A percentile compares a stretch with the other conserved stretches of the same genome.
phyloP scores from a whole-genome alignment of 2,888 invertebrate species.

The Troglohyphantes excavatus region DNA sequence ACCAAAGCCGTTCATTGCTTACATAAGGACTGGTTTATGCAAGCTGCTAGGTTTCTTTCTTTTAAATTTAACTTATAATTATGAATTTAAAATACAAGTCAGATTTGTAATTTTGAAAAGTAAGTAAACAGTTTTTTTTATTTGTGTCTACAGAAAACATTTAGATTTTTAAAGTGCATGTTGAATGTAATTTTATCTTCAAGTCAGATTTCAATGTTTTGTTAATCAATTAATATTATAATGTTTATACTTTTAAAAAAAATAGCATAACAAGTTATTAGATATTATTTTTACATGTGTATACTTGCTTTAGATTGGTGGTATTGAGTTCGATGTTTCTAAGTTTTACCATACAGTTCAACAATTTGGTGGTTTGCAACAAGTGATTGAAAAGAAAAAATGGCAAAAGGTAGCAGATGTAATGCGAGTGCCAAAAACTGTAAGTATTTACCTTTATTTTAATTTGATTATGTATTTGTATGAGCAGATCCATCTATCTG shows the following conservation, averaged over 20 bases:
- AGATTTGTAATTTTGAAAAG: too few relatives aligned
- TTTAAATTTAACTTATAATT: too few relatives aligned
- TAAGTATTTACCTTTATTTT: constrained; percentile 78
- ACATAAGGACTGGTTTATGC: too few relatives aligned
- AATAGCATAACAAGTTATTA: background rate
- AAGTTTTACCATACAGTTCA: constrained; percentile 93
- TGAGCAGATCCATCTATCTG: too few relatives aligned
- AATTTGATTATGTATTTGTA: too few relatives aligned
- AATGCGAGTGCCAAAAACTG: constrained; percentile 91
- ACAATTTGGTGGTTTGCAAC: constrained; percentile 91
- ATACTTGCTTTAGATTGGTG: constrained; percentile 87
- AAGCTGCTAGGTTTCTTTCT: too few relatives aligned
- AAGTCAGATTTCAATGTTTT: background rate
- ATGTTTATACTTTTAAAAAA: background rate
- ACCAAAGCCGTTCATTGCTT: too few relatives aligned
- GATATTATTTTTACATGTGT: background rate
- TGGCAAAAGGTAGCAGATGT: constrained; percentile 94
- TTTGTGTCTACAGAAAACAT: too few relatives aligned
- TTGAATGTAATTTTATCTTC: background rate
- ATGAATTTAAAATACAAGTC: too few relatives aligned
- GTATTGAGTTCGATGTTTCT: constrained; percentile 94
- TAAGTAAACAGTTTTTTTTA: too few relatives aligned
- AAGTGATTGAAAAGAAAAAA: constrained; percentile 91
- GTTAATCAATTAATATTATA: background rate
- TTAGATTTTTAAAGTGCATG: too few relatives aligned